Evolutionary conservation across 2,888 invertebrate genomes (phyloP).

Genomic region (Acronicta alni): DNA sequence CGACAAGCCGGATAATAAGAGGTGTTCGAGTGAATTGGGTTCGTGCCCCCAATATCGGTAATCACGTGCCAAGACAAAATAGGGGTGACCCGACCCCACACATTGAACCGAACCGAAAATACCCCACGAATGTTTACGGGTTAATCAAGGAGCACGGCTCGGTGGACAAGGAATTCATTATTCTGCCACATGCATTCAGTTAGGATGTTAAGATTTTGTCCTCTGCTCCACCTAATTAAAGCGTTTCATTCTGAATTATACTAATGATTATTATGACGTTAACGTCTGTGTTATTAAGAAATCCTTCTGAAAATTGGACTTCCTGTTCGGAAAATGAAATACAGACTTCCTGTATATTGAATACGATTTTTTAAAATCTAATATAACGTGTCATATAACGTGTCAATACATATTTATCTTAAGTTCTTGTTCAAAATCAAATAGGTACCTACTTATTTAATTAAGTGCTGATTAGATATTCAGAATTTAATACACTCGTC

Average conservation of each 20-base stretch:
- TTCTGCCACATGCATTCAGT: constrained; percentile 62
- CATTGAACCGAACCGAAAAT: constrained; percentile 72
- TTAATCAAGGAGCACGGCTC: constrained; percentile 74
- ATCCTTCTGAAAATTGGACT: constrained; percentile 12
- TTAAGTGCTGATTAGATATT: constrained; percentile 9
- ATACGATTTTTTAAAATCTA: constrained; percentile 20
- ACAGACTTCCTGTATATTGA: constrained; percentile 10
- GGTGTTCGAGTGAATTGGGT: constrained; percentile 78
- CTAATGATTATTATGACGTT: constrained; percentile 37
- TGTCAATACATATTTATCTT: neutral
- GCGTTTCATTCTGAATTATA: constrained; percentile 35
- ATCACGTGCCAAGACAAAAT: constrained; percentile 79
- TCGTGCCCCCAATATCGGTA: constrained; percentile 81
- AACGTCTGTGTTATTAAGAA: constrained; percentile 26
- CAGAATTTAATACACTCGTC: neutral
- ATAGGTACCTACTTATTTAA: neutral
- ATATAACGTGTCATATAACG: constrained; percentile 7
- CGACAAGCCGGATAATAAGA: constrained; percentile 74
- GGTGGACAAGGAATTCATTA: constrained; percentile 69
- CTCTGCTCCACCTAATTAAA: constrained; percentile 30
- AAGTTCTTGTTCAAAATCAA: neutral
- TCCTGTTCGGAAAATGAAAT: constrained; percentile 15
- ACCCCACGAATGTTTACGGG: constrained; percentile 78
- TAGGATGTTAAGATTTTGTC: constrained; percentile 49
- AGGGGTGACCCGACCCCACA: constrained; percentile 76